A percentile compares a stretch with the other conserved stretches of the same genome.
phyloP scores from a whole-genome alignment of 2,113 vertebrate species.

The Hiodon tergisus region DNA sequence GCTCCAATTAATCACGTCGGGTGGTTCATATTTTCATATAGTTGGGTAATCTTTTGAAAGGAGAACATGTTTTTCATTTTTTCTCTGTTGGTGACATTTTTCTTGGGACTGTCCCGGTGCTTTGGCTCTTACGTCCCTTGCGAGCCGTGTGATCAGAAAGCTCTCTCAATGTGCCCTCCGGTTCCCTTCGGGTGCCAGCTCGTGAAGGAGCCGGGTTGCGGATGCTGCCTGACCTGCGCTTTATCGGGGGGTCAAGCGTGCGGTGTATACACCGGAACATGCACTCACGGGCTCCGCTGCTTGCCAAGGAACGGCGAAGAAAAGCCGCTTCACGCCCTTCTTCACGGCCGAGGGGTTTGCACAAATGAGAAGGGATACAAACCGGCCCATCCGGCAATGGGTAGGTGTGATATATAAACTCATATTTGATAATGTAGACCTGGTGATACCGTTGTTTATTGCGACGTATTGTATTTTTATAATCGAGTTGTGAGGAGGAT shows the following conservation, averaged over 20 bases:
- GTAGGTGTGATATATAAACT: conserved; percentile 63
- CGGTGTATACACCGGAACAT: conserved; percentile 95
- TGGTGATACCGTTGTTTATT: not conserved
- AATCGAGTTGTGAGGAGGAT: not conserved
- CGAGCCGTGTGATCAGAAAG: conserved; percentile 92
- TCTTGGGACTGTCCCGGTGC: conserved; percentile 69
- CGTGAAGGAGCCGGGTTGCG: conserved; percentile 96
- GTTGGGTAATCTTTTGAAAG: conserved; percentile 34
- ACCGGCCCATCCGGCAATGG: conserved; percentile 65
- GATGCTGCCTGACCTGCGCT: conserved; percentile 95
- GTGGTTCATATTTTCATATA: conserved; percentile 41
- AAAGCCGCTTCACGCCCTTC: conserved; percentile 92
- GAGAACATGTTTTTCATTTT: conserved; percentile 71
- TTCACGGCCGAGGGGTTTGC: conserved; percentile 90
- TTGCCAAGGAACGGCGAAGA: conserved; percentile 89
- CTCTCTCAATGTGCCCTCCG: conserved; percentile 86
- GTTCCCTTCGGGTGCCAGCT: conserved; percentile 87
- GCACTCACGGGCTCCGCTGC: conserved; percentile 86
- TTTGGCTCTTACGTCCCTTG: conserved; percentile 90
- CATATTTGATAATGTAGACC: not conserved
- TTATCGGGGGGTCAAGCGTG: conserved; percentile 88
- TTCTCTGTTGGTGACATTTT: conserved; percentile 72
- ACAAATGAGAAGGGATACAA: conserved; percentile 93
- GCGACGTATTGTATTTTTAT: not conserved
- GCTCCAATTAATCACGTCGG: conserved; percentile 33